Evolutionary conservation across 30 jellyfish, hydroid and myxozoan species (phyloP), one percentile per base, ranked within the genome.

Genomic region (Haliclystus octoradiatus): DNA sequence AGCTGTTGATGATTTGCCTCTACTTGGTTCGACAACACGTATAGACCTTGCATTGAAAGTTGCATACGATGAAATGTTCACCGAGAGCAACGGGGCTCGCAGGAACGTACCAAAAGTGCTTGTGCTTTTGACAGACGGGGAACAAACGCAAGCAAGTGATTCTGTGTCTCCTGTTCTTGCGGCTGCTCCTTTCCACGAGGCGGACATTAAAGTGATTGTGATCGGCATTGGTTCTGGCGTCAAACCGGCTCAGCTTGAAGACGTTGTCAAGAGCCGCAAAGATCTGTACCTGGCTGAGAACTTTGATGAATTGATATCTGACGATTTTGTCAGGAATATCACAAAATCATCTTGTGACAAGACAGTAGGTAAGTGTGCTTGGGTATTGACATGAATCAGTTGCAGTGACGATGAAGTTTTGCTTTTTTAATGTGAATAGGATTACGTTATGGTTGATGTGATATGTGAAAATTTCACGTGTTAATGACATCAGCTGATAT

Each of bases 111-210:
- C 87, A 34, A 77, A 68, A 31, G 49, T 77, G 46, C 7, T 77
- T 47, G 51, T 77, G 4, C 76, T 77, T 32, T 81, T 77, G 26
- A 77, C 91, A 4, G 81, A 67, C 40, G 91, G 91, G 28, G 52
- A 70, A 1, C 91, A 77, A 50, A 66, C 73, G 5, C 49, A 22
- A 60, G 72, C 63, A 27, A 33, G 49, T 7, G 81, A 53, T 29
- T 33, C 75, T n/a, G 66, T 25, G 7, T 70, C 53, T 13, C 82
- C 81, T 2, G 72, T 69, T 13, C 2, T 31, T 19, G 34, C 69
- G 25, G 75, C 91, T 15, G 31, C 28, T 15, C 26, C 34, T n/a
- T 24, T 77, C 13, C 71, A 81, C 14, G 26, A 73, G 67, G 12
- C 66, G 23, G 82, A 71, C 1, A 29, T 77, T 25, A 1, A 66